Conservation (phyloP, 2,888 invertebrate species). For the Agelastica alni region DNA sequence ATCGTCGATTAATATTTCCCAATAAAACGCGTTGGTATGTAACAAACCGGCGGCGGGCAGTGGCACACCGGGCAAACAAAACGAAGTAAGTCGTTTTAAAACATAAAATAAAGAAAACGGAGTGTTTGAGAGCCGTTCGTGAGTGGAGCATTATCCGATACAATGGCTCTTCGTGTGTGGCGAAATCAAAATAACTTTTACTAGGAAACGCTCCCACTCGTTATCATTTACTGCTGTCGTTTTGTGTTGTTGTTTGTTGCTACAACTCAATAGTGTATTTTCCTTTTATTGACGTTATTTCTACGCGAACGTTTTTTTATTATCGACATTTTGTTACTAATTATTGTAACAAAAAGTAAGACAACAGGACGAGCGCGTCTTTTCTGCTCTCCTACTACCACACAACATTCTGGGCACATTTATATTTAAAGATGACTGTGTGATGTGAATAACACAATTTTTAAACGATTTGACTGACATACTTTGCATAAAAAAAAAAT, state of each 20-base stretch:
- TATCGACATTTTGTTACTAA: no score
- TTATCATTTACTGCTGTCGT: slow-evolving; percentile 39
- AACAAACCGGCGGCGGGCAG: no score
- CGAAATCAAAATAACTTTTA: slow-evolving; percentile 45
- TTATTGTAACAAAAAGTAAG: no score
- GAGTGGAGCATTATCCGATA: slow-evolving; percentile 49
- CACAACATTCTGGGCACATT: no score
- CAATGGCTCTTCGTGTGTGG: slow-evolving; percentile 52
- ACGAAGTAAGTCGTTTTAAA: slow-evolving; percentile 22
- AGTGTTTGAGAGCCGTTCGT: slow-evolving; percentile 45
- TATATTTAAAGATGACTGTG: no score
- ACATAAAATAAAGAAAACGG: slow-evolving; percentile 23
- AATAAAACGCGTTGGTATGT: no score
- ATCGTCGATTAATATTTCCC: no score
- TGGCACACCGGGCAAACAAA: slow-evolving; percentile 1
- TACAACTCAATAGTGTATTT: slow-evolving; percentile 27
- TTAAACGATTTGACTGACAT: no score
- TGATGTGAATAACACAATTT: no score
- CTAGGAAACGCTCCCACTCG: slow-evolving; percentile 46
- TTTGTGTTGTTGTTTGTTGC: slow-evolving; percentile 18
- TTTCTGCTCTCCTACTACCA: no score
- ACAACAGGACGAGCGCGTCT: no score
- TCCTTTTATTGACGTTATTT: slow-evolving; percentile 28
- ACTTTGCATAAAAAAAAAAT: no score
- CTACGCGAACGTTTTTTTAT: slow-evolving; percentile 11